phyloP scores from a whole-genome alignment of 2,113 vertebrate genomes.

The Nannobrachium achirus region DNA sequence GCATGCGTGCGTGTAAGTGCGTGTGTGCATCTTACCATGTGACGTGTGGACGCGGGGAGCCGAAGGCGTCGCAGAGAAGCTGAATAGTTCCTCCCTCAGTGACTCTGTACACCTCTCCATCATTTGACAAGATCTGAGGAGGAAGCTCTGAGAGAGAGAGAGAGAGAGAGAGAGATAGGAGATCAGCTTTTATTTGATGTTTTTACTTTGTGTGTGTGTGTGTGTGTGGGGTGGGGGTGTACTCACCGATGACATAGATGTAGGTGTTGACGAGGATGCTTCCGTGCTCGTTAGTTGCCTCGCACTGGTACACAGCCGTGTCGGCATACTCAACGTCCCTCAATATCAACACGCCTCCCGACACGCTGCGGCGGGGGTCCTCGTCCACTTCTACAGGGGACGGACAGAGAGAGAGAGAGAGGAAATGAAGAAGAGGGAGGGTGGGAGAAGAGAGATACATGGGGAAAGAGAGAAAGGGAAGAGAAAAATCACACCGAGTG shows the following conservation, averaged over 20 bases:
- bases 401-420: neutral
- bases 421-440: neutral
- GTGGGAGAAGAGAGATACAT: neutral
- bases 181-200: neutral
- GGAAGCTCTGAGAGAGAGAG: conserved; percentile 79
- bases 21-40: conserved; percentile 79
- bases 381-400: conserved; percentile 65
- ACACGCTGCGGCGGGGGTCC: conserved; percentile 68
- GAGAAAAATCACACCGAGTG: too few species aligned
- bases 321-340: conserved; percentile 71
- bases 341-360: conserved; percentile 72
- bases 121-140: conserved; percentile 84
- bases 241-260: conserved; percentile 84
- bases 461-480: neutral
- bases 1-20: neutral
- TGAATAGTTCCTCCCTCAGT: conserved; percentile 66
- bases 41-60: conserved; percentile 82
- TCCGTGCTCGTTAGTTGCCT: conserved; percentile 85
- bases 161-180: neutral
- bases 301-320: conserved; percentile 89
- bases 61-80: conserved; percentile 83
- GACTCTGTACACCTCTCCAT: conserved; percentile 72
- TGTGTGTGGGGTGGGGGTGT: neutral
- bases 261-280: conserved; percentile 82
- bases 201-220: neutral